These are phyloP conservation scores for Pomacea canaliculata DNA, from an alignment of 2,888 invertebrate genomes.

Conservation along the genomic window DNA sequence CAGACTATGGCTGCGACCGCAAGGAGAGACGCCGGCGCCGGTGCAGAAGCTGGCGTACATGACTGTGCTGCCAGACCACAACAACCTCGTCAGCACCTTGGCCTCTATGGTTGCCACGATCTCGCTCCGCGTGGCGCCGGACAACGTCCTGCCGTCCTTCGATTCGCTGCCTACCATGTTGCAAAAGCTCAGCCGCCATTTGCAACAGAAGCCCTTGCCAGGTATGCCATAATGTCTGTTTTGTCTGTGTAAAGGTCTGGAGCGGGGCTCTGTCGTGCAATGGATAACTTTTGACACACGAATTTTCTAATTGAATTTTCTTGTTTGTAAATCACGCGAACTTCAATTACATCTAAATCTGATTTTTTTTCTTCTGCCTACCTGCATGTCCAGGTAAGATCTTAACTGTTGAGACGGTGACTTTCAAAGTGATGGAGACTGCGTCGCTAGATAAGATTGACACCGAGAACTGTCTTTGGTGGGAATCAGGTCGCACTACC, in stretches of 20 bases:
- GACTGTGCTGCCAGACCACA: slow-evolving; percentile 33
- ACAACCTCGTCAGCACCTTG: slow-evolving; percentile 5
- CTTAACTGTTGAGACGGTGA: slow-evolving; percentile 30
- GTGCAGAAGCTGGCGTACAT: slow-evolving; percentile 34
- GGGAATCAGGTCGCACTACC: slow-evolving; percentile 25
- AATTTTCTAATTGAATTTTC: no score
- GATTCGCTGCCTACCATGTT: slow-evolving; percentile 27
- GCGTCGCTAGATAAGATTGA: slow-evolving; percentile 15
- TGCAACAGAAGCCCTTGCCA: slow-evolving; percentile 33
- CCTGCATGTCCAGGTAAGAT: slow-evolving; percentile 16
- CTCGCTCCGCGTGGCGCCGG: slow-evolving; percentile 16
- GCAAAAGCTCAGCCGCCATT: slow-evolving; percentile 36
- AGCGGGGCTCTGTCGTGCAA: no score
- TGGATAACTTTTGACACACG: no score
- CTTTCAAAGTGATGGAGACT: slow-evolving; percentile 27
- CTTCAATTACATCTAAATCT: no score
- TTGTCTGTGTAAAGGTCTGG: no score
- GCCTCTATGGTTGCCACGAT: slow-evolving; percentile 12
- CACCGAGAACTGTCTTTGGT: slow-evolving; percentile 28
- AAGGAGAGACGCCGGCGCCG: slow-evolving; percentile 15
- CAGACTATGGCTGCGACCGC: slow-evolving; percentile 36
- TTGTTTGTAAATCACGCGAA: no score
- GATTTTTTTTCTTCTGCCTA: no score
- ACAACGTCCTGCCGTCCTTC: slow-evolving; percentile 25
- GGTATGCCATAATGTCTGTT: slow-evolving; percentile 11